Conservation (phyloP, 2,797 vertebrate species). For the Melanotaenia nigrans region DNA sequence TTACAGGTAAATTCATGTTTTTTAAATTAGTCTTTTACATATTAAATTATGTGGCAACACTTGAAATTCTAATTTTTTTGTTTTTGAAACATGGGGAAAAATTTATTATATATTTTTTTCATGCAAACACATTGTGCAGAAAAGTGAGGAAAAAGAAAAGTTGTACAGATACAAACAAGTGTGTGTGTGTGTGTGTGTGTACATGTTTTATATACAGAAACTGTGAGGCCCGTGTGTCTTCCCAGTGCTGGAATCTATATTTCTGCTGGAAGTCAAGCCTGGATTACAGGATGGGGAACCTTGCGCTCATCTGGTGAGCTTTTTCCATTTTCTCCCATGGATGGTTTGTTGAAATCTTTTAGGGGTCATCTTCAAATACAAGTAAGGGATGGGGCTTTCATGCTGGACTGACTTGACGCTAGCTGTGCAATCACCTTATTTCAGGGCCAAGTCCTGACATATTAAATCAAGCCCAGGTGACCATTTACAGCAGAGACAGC, state of each 20-base stretch:
- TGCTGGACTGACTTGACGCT: conserved; percentile 15
- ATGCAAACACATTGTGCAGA: too few relatives aligned
- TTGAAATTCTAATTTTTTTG: neutral
- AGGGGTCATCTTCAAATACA: neutral
- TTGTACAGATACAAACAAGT: too few relatives aligned
- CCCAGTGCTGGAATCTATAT: conserved; percentile 85
- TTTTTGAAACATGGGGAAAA: too few relatives aligned
- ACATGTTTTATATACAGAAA: conserved; percentile 43
- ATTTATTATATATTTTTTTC: too few relatives aligned
- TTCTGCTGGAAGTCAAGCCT: conserved; percentile 69
- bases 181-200: too few relatives aligned
- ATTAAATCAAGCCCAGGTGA: conserved; percentile 79
- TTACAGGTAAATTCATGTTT: conserved; percentile 74
- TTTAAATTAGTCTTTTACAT: neutral
- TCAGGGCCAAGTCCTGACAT: conserved; percentile 60
- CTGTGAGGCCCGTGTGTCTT: conserved; percentile 87
- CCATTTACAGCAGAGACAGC: conserved; percentile 77
- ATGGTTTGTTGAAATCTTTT: conserved; percentile 21
- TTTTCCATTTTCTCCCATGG: neutral
- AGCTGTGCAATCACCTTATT: conserved; percentile 7
- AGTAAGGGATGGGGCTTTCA: neutral
- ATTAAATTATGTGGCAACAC: neutral
- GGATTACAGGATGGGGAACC: conserved; percentile 93
- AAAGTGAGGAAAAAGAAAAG: too few relatives aligned
- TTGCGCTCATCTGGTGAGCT: conserved; percentile 51